These are phyloP conservation scores for Felis catus DNA, from an alignment of 2,113 vertebrate genomes.

Conservation along the genomic window DNA sequence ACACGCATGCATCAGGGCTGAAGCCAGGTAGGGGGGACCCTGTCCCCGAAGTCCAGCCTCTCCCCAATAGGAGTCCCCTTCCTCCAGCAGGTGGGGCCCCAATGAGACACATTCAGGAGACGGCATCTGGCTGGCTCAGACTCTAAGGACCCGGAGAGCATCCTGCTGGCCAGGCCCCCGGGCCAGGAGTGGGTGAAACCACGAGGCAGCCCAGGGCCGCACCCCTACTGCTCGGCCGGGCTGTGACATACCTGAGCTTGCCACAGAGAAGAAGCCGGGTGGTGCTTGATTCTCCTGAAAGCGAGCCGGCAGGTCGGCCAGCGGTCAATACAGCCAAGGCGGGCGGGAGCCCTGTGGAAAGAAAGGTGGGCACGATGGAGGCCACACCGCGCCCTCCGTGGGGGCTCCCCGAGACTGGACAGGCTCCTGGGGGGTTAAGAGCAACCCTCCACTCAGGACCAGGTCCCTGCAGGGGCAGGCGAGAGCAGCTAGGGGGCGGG, in stretches of 20 bases:
- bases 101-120: neutral
- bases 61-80: neutral
- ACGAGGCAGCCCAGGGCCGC: too few relatives aligned
- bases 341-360: neutral
- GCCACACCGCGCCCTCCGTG: fast-evolving
- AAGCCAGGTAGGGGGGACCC: fast-evolving
- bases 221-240: neutral
- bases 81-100: neutral
- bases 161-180: neutral
- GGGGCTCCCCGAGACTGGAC: neutral
- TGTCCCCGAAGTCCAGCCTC: neutral
- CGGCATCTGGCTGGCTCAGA: fast-evolving
- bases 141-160: neutral
- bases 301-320: neutral
- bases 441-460: neutral
- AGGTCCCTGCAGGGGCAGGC: neutral
- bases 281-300: fast-evolving
- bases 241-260: neutral
- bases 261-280: fast-evolving
- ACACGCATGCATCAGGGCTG: neutral
- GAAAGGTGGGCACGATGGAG: neutral
- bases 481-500: neutral
- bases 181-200: fast-evolving
- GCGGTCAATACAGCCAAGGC: fast-evolving
- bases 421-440: too few relatives aligned